phyloP scores from a whole-genome alignment of 2,888 invertebrate genomes.

The Julus scanicus region DNA sequence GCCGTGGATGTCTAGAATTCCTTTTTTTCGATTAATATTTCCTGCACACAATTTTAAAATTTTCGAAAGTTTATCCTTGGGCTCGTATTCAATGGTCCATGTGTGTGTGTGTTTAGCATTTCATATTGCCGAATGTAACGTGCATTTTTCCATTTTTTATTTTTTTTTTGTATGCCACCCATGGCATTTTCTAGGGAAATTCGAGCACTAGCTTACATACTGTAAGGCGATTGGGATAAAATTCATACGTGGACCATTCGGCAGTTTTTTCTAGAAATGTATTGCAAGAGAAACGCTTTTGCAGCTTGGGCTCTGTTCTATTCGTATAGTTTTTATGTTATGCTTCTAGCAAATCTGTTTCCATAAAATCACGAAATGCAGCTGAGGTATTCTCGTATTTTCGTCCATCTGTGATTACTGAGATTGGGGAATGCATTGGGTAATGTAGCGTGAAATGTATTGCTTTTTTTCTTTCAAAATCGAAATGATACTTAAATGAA shows the following conservation, averaged over 20 bases:
- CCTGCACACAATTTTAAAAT: background rate
- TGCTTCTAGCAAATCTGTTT: conserved; percentile 38
- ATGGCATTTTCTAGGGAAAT: conserved; percentile 43
- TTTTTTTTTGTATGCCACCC: background rate
- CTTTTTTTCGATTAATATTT: conserved; percentile 46
- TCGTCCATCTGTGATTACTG: conserved; percentile 13
- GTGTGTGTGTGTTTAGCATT: conserved; percentile 36
- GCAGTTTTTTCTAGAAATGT: background rate
- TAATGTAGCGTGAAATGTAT: background rate
- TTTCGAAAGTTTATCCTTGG: conserved; percentile 31
- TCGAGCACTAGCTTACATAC: background rate
- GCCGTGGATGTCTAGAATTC: conserved; percentile 41
- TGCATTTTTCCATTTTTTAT: background rate
- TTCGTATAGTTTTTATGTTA: conserved; percentile 3
- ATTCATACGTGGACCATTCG: conserved; percentile 10
- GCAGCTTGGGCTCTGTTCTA: background rate
- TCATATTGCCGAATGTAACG: background rate
- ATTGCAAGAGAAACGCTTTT: conserved; percentile 31
- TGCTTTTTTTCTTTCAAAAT: background rate
- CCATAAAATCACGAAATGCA: conserved; percentile 36
- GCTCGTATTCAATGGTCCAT: conserved; percentile 38
- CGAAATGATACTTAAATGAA: background rate
- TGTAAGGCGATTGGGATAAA: background rate
- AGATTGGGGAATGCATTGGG: background rate
- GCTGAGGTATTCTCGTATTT: conserved; percentile 32